Base-by-base conservation (phyloP, 2,888 invertebrate genomes). In the Timema podura region DNA sequence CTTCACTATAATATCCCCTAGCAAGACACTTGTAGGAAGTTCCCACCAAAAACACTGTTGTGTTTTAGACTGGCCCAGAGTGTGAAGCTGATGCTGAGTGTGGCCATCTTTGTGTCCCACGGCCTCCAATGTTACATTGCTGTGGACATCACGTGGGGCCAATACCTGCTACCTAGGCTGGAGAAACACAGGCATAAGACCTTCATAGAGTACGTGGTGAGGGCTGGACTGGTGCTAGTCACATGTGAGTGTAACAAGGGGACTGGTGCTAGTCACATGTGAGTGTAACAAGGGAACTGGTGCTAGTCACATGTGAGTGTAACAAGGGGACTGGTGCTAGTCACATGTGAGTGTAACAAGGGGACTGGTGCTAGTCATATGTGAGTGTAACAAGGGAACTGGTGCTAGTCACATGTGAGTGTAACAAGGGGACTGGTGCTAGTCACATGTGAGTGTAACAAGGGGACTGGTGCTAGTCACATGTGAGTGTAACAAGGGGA, bases 101-200 rank as follows among this genome's bases (percentile, higher is more conserved):
- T 91, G 74, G 89, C 93, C 0, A 95, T 98, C 75, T 96, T 91
- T 82, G 89, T 97, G 69, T 93, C 96, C 0, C 98, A 98, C 80
- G 92, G 92, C 0, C 84, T 98, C 49, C 96, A 97, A 77, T 93
- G 96, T 81, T 98, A 97, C 81, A 98, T 98, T 2, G 96, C 98
- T 8, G 91, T 97, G 76, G 93, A 94, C 77, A 95, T 98, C 75
- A 85, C 93, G 64, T 96, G 96, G 95, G 94, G 92, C 77, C 88
- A 90, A 70, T 92, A 90, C 79, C 82, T 91, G 9, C 81, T 83
- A 15, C 83, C 85, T 9, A 84, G 82, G 74, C 81, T 91, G 64
- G 85, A 87, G 65, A 86, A 88, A 77, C 86, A 84, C 79, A 83
- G 86, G 6, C 84, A 84, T 74, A 86, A 87, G 73, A 61, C 87